Evolutionary conservation across 2,113 vertebrate genomes (phyloP), one percentile per base, ranked within the genome.

Genomic region (Chauna torquata): DNA sequence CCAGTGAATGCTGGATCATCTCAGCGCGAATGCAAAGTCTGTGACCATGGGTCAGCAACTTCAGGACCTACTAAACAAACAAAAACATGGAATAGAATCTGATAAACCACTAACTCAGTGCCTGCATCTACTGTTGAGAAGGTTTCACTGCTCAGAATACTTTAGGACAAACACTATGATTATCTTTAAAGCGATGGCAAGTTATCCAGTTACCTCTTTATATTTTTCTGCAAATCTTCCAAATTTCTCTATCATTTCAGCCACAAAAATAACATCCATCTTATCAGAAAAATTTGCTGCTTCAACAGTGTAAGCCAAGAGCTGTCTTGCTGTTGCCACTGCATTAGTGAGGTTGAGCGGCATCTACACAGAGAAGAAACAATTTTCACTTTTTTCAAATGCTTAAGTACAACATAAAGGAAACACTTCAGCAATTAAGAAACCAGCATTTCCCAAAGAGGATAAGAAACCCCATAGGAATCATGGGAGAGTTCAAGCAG

Each of bases 241-340:
- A 94, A 99, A 99, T 96, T 99, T 99, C 97, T 99, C 99, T 61
- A 99, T 99, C 99, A 99, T 99, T 98, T 99, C 99, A 28, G 99
- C 99, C 91, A 99, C 99, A 89, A 99, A 99, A 97, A 99, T 99
- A 38, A 99, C 99, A 94, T 99, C 99, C 99, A 99, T 99, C 98
- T 99, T 99, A 98, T 99, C 99, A 16, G 99, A 99, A 97, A 99
- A 99, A 97, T 99, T 99, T 94, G 99, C 99, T 2, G 99, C 99
- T 86, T 99, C 99, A 70, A 99, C 98, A 0, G 99, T 99, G 93
- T 98, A 99, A 68, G 99, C 99, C 95, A 99, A 95, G 54, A 99
- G 98, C 45, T 99, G 99, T 8, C 98, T 98, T 16, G 99, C 99
- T 49, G 98, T 99, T 61, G 98, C 98, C 64, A 99, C 98, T 6